Evolutionary conservation across 2,797 vertebrate species (phyloP), one percentile per base, ranked within the genome.

Genomic region (Apogon talboti): DNA sequence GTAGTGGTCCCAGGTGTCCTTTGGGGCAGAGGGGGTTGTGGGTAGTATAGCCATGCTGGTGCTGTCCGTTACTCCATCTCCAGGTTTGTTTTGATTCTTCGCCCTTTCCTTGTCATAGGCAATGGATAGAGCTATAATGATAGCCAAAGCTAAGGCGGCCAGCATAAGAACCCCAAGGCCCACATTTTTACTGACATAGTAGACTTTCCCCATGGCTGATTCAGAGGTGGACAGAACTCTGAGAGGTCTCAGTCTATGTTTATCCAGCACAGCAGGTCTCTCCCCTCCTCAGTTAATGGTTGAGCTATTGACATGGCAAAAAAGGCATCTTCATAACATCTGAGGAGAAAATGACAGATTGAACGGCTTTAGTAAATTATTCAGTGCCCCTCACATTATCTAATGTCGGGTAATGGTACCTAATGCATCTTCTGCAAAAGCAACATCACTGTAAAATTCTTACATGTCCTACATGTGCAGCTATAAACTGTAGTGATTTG

Each of bases 71-170:
- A 28, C 58, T 28, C 18, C 79, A 41, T 51, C 63, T 16, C 35
- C 84, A 9, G 76, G 56, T 12, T 62, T 40, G n/a, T 41, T 40
- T 1, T 33, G 48, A 8, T 90, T 94, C 71, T 77, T 94, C 59
- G 76, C 83, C 73, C 89, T 96, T 81, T 96, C 96, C 69, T 96
- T 92, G 14, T 94, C 42, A 0, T 96, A 98, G 19, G 96, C 94
- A 16, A 97, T 91, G 0, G 97, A 95, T 42, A 99, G 92, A 0
- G 93, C 94, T 0, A 98, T 83, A 65, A 99, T 97, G 28, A 93
- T 96, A 63, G 87, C 79, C 42, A 95, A 43, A 0, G 96, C 95
- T 0, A 73, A 90, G 15, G 88, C 7, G 0, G 71, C 92, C 55
- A 96, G 71, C 2, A 96, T 11, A 0, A 96, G 81, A 57, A 88